Evolutionary conservation across 2,113 vertebrate species (phyloP).

Genomic region (Centrocercus urophasianus): DNA sequence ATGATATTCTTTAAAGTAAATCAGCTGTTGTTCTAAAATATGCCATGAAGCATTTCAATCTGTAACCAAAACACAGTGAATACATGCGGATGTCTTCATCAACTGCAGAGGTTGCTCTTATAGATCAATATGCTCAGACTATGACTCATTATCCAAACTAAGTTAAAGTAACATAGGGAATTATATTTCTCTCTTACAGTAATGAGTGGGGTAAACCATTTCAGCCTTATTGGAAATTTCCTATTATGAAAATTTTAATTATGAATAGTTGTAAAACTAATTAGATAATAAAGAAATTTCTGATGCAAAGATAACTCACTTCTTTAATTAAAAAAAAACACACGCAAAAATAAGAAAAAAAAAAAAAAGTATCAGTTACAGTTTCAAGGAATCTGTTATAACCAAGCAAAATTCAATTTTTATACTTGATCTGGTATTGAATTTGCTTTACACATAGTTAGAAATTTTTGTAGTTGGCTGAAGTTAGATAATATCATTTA

Average conservation of each 20-base stretch:
- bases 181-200: neutral
- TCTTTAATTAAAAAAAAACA: neutral
- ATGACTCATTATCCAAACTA: neutral
- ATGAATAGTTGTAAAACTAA: neutral
- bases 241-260: neutral
- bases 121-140: neutral
- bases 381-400: neutral
- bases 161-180: neutral
- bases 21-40: neutral
- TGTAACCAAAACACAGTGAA: neutral
- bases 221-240: neutral
- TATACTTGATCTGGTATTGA: neutral
- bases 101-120: neutral
- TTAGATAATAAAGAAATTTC: neutral
- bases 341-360: neutral
- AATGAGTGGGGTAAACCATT: neutral
- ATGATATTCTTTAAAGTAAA: neutral
- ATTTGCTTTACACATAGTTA: neutral
- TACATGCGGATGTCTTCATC: neutral
- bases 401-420: neutral
- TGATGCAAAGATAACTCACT: neutral
- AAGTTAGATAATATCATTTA: neutral
- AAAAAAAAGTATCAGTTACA: accelerated
- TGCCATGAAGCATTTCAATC: neutral
- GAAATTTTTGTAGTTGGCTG: neutral